phyloP scores from a whole-genome alignment of 2,113 vertebrate species.

The Caloenas nicobarica region DNA sequence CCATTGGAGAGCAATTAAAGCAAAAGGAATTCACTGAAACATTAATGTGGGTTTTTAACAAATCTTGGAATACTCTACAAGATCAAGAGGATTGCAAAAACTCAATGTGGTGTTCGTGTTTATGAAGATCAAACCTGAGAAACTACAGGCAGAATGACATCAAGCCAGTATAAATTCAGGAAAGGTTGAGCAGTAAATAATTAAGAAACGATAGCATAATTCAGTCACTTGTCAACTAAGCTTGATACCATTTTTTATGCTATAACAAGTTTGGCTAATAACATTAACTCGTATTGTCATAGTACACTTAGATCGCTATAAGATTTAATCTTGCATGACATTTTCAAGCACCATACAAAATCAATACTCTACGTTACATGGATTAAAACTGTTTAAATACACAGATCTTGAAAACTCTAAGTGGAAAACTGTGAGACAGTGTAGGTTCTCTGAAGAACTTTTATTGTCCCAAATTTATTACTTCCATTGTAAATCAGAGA shows the following conservation, averaged over 20 bases:
- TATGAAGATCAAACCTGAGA: conserved; percentile 24
- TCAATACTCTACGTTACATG: conserved; percentile 64
- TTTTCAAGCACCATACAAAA: conserved; percentile 70
- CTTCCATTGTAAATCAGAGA: conserved; percentile 53
- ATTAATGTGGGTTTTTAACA: background rate
- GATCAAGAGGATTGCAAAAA: background rate
- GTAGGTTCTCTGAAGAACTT: conserved; percentile 46
- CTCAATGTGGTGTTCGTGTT: background rate
- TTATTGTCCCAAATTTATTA: conserved; percentile 58
- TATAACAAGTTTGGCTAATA: conserved; percentile 62
- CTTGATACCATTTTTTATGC: conserved; percentile 40
- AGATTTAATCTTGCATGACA: conserved; percentile 68
- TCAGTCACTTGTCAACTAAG: conserved; percentile 47
- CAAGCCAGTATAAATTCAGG: background rate
- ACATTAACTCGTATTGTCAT: conserved; percentile 61
- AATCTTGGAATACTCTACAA: background rate
- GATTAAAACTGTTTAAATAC: conserved; percentile 70
- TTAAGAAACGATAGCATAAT: conserved; percentile 38
- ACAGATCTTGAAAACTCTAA: conserved; percentile 55
- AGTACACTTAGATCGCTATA: conserved; percentile 52
- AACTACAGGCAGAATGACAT: background rate
- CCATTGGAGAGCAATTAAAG: conserved; percentile 19
- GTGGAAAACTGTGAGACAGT: conserved; percentile 57
- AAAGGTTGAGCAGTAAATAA: conserved; percentile 45
- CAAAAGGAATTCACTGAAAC: background rate